A percentile compares a stretch with the other conserved stretches of the same genome.
Conservation (phyloP, 2,797 vertebrate genomes). For the Karalla daura region DNA sequence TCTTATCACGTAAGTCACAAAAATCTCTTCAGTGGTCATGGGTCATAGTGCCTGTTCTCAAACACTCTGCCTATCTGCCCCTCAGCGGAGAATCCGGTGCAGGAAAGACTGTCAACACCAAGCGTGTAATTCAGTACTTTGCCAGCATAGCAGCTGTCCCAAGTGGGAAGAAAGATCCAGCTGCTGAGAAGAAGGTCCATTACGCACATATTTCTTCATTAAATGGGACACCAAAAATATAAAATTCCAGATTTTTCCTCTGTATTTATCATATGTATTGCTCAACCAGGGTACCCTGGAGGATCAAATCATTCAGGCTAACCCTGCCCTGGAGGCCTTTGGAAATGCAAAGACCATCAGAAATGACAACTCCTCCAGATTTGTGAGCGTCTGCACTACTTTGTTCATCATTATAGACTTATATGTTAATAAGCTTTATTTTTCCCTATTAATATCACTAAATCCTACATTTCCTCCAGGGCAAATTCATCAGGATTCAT, state of each 20-base stretch:
- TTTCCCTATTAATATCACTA: neutral
- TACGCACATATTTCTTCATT: neutral
- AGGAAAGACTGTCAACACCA: constrained; percentile 94
- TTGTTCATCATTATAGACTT: neutral
- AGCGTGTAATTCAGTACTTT: constrained; percentile 93
- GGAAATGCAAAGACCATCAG: constrained; percentile 92
- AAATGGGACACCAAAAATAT: neutral
- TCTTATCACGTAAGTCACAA: constrained; percentile 89
- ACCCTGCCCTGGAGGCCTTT: constrained; percentile 90
- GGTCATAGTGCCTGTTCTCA: neutral
- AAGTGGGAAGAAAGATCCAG: constrained; percentile 83
- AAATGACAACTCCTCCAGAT: constrained; percentile 92
- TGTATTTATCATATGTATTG: neutral
- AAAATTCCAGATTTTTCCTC: neutral
- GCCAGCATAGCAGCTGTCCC: constrained; percentile 90
- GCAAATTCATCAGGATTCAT: constrained; percentile 94
- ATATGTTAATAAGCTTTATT: too few relatives aligned
- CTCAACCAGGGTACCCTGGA: constrained; percentile 85
- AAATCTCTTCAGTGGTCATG: neutral
- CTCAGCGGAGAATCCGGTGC: constrained; percentile 92
- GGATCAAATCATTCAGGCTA: constrained; percentile 93
- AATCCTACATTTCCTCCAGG: constrained; percentile 72
- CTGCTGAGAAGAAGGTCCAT: neutral
- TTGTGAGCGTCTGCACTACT: constrained; percentile 80
- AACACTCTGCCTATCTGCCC: neutral